Evolutionary conservation across 2,113 vertebrate genomes (phyloP).

Genomic region (Vidua chalybeata): DNA sequence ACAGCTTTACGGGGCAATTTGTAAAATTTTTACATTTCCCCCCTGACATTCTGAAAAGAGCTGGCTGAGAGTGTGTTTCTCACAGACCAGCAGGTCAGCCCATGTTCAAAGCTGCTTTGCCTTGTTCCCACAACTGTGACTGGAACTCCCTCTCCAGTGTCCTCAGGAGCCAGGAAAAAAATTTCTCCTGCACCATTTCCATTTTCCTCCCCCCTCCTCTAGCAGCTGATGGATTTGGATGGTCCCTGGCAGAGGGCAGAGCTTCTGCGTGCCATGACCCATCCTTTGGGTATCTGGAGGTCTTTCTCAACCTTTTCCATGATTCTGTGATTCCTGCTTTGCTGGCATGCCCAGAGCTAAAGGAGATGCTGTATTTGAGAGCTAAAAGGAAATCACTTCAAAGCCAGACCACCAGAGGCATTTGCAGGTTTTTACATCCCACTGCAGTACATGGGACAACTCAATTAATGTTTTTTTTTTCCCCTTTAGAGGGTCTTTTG

Average conservation of each 20-base stretch:
- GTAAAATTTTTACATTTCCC: not conserved
- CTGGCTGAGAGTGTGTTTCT: not conserved
- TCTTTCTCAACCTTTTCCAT: not conserved
- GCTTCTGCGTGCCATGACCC: accelerated
- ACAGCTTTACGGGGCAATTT: not conserved
- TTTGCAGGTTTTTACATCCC: not conserved
- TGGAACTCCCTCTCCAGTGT: not conserved
- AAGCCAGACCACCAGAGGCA: not conserved
- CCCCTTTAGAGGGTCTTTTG: not conserved
- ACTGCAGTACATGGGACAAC: not conserved
- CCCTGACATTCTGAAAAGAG: not conserved
- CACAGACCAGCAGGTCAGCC: not conserved
- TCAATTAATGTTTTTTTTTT: not conserved
- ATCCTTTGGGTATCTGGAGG: not conserved
- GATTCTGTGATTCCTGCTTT: not conserved
- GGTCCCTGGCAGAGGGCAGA: not conserved
- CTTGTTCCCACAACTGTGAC: not conserved
- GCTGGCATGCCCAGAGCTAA: not conserved
- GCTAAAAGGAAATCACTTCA: not conserved
- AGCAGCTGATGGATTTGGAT: not conserved
- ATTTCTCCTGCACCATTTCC: not conserved
- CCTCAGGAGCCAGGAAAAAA: not conserved
- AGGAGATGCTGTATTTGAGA: not conserved
- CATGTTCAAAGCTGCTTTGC: not conserved
- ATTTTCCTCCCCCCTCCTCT: not conserved